Evolutionary conservation across 2,797 vertebrate genomes (phyloP), one percentile per base, ranked within the genome.

Genomic region (Caiman crocodilus): DNA sequence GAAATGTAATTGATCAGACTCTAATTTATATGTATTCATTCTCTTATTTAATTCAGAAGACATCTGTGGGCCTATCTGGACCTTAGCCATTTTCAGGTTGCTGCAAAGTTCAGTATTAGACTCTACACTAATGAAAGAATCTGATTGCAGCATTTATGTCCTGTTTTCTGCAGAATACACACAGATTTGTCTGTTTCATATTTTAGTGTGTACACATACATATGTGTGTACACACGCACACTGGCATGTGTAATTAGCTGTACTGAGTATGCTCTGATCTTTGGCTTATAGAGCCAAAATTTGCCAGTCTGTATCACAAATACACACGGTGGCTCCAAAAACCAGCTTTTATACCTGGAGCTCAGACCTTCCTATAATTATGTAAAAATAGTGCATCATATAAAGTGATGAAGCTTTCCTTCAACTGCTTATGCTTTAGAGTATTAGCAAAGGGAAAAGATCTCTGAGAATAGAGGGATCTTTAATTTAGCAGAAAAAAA

Each of bases 21-120:
- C 20, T 59, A 58, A 60, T 8, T 3, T 5, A 32, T 14, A 3
- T 67, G 20, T 85, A 85, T 83, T 67, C 2, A 76, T 79, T 89
- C 81, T 84, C 42, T 69, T 5, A 3, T 84, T 61, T 87, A 73
- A 32, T n/a, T 87, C 77, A 82, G 92, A 80, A 69, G 42, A 69
- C 23, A 21, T 32, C 84, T 1, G 56, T 2, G 32, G 32, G 32
- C 89, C 88, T 76, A 69, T 64, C 61, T n/a, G 57, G 32, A 94
- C 82, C 50, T 83, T n/a, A 61, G 73, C 67, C 87, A 56, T 89
- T 93, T 93, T 88, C 63, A 84, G 28, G 42, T 82, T 82, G 84
- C 64, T 90, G 42, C 80, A 69, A 78, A 65, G 50, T 76, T 74
- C 50, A 50, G 14, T 60, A 74, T 60, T 78, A 81, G 65, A 42